phyloP scores from a whole-genome alignment of 2,113 vertebrate species.

The Serilophus lunatus region DNA sequence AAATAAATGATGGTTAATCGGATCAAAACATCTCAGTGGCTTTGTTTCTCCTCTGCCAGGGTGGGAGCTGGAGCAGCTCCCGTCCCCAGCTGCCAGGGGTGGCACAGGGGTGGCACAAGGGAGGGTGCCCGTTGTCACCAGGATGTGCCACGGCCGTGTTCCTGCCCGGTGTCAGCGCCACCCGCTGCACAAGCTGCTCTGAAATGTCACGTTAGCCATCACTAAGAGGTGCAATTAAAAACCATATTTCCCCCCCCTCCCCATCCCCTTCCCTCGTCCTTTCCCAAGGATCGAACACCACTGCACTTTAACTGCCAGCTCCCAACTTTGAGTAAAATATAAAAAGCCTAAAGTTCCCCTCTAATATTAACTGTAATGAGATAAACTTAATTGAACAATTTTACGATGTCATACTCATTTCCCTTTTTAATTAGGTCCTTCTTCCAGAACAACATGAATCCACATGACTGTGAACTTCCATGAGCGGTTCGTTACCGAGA shows the following conservation, averaged over 20 bases:
- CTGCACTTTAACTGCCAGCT: background rate
- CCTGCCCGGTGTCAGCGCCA: background rate
- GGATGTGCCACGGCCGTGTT: background rate
- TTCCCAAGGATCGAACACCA: background rate
- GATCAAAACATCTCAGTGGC: background rate
- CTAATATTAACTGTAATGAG: constrained; percentile 5
- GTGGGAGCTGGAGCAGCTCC: background rate
- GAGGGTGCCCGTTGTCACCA: background rate
- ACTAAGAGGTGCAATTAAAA: background rate
- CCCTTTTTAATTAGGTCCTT: constrained; percentile 43
- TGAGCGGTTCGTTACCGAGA: background rate
- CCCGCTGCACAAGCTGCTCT: background rate
- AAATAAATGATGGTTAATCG: background rate
- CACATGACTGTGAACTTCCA: background rate
- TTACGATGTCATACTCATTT: constrained; percentile 10
- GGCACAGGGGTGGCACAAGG: background rate
- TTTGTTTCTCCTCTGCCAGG: background rate
- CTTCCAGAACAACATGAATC: background rate
- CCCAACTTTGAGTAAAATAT: background rate
- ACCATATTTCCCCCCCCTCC: accelerated
- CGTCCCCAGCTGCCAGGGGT: background rate
- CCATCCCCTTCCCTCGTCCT: background rate
- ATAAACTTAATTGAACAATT: constrained; percentile 29
- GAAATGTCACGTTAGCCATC: background rate
- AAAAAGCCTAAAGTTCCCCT: background rate